Conservation (phyloP, 2,113 vertebrate genomes). For the crab-eating macaque (Macaca fascicularis) region T2T-MFA8v1.1 NC_088380.1:28124501-28125000, state of each 20-base stretch:
- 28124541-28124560: background rate
- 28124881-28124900: background rate
- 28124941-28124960: background rate
- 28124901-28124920: background rate
- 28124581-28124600: background rate
- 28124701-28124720: background rate
- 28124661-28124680: background rate
- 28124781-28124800: background rate
- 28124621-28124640: background rate
- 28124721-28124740: background rate
- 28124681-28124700: background rate
- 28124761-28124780: background rate
- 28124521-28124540: background rate
- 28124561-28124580: background rate
- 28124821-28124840: background rate
- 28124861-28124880: background rate
- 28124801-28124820: background rate
- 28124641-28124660: background rate
- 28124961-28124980: background rate
- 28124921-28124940: background rate
- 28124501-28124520: background rate
- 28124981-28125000: background rate
- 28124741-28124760: background rate
- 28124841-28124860: background rate
- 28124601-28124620: background rate